A percentile compares a stretch with the other conserved stretches of the same genome.
These are phyloP conservation scores for Pseudorhiza aurosa DNA, from an alignment of 30 jellyfish, hydroid and myxozoan genomes.

Conservation along the genomic window DNA sequence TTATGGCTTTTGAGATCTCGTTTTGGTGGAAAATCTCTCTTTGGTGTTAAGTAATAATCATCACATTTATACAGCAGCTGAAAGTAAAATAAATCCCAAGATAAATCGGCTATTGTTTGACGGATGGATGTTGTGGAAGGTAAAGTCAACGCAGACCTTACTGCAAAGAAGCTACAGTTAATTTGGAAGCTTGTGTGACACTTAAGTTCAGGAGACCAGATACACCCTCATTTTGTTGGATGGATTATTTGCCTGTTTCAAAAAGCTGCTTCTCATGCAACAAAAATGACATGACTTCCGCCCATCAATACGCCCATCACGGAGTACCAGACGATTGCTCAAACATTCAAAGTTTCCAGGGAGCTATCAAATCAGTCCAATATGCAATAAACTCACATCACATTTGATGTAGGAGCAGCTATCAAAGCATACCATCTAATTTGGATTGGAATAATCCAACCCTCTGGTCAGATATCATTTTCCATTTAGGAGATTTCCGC, in stretches of 20 bases:
- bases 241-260: slow-evolving; percentile 15
- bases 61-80: too few species aligned
- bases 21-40: too few species aligned
- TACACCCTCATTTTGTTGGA: slow-evolving; percentile 38
- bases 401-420: slow-evolving; percentile 51
- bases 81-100: too few species aligned
- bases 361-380: slow-evolving; percentile 30
- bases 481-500: slow-evolving; percentile 48
- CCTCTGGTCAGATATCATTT: slow-evolving; percentile 9
- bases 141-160: too few species aligned
- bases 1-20: too few species aligned
- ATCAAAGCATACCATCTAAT: slow-evolving; percentile 40
- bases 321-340: slow-evolving; percentile 19
- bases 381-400: slow-evolving; percentile 35
- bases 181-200: too few species aligned
- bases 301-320: slow-evolving; percentile 44
- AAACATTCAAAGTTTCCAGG: slow-evolving; percentile 15
- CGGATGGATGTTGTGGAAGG: too few species aligned
- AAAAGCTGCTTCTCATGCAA: not conserved
- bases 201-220: not conserved
- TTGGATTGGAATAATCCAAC: slow-evolving; percentile 60
- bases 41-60: too few species aligned
- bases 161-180: too few species aligned
- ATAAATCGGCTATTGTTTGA: too few species aligned
- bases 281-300: slow-evolving; percentile 41